Evolutionary conservation across 2,888 invertebrate genomes (phyloP), one percentile per base, ranked within the genome.

Genomic region (Dicranocentrus wangi): DNA sequence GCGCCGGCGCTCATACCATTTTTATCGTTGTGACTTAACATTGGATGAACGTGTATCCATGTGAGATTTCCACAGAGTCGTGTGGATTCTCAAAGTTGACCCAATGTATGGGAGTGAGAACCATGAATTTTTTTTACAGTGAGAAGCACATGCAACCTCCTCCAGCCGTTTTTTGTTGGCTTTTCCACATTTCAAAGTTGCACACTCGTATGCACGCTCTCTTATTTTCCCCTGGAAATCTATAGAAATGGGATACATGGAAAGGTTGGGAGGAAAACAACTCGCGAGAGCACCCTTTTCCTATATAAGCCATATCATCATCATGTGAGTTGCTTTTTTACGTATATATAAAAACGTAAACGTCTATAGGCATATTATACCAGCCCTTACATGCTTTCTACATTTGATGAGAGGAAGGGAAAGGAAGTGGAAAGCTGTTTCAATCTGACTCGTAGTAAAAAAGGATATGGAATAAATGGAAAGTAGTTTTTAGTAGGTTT

Each of bases 341-440:
- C 15, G 21, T 21, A 32, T 32, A 23, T 42, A 66, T 43, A 47
- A 63, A 28, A 32, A 21, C n/a, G 51, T 17, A 63, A 72, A 63
- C 51, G 42, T 43, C 27, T 60, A 72, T 19, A 28, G 7, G 27
- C 8, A 47, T 66, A 17, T 28, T 65, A 10, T 42, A 39, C 69
- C 8, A n/a, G 25, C 32, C 39, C 71, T 21, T 60, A 32, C 72
- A 73, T 51, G 76, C 23, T 51, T 55, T 25, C 60, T 69, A 47
- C 69, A 61, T 69, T 69, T 76, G 43, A 60, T 32, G 32, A 68
- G 60, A 61, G 42, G 55, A 76, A 28, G 19, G 61, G 58, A 66
- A 17, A 66, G 75, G 68, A 76, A 76, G 61, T 69, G 69, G 69
- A 69, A 60, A 61, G 69, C 76, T 76, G 66, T 76, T 68, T 76